phyloP scores from a whole-genome alignment of 2,113 vertebrate genomes.

The Mandrillus leucophaeus region DNA sequence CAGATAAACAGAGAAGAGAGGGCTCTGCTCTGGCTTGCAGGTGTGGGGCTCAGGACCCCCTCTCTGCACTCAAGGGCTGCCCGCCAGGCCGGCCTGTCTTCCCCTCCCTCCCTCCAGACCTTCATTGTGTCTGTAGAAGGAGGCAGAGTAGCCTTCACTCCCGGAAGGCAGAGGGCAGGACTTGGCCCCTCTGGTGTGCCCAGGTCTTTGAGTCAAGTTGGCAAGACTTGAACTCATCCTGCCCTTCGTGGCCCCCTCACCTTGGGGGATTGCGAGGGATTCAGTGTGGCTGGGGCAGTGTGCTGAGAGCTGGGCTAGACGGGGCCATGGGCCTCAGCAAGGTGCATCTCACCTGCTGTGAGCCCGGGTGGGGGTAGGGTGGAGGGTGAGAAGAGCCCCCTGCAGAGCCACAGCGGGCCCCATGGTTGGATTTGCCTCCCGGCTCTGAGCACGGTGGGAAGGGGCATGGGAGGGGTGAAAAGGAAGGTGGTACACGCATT shows the following conservation, averaged over 20 bases:
- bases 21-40: accelerated
- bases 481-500: accelerated
- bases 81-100: accelerated
- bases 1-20: accelerated
- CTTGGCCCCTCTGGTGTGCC: not conserved
- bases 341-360: not conserved
- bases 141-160: accelerated
- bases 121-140: not conserved
- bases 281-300: accelerated
- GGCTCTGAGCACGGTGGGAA: accelerated
- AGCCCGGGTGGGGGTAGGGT: not conserved
- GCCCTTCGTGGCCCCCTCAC: not conserved
- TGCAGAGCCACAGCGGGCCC: not conserved
- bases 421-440: accelerated
- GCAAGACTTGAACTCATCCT: too few relatives aligned
- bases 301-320: accelerated
- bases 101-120: not conserved
- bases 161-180: not conserved
- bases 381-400: accelerated
- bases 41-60: too few relatives aligned
- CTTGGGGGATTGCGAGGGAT: accelerated
- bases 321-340: accelerated
- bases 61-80: not conserved
- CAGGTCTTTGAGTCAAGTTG: not conserved
- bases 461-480: accelerated